Evolutionary conservation across 2,888 invertebrate species (phyloP).

Genomic region (Julus scanicus): DNA sequence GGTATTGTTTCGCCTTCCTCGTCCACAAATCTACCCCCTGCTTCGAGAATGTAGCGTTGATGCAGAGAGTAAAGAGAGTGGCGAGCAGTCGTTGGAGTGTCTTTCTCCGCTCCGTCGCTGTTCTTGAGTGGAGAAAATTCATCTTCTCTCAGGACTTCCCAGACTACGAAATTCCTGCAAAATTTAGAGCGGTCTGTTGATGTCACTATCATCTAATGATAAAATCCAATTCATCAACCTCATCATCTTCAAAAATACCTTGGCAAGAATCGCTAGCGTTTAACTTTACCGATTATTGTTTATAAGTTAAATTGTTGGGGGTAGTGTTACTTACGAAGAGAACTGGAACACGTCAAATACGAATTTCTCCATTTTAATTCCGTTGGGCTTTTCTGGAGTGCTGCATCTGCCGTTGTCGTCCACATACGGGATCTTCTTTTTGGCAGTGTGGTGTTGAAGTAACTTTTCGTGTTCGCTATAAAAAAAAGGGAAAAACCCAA

Average conservation of each 20-base stretch:
- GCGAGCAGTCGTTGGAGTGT: slow-evolving; percentile 89
- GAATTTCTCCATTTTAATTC: slow-evolving; percentile 99
- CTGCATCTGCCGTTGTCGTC: slow-evolving; percentile 77
- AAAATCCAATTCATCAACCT: no score
- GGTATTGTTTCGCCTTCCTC: slow-evolving; percentile 66
- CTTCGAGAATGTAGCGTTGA: slow-evolving; percentile 80
- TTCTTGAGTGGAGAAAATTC: slow-evolving; percentile 99
- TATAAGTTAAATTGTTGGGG: no score
- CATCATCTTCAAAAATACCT: no score
- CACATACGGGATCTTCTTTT: slow-evolving; percentile 94
- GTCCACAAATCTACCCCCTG: slow-evolving; percentile 78
- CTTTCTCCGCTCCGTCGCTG: slow-evolving; percentile 84
- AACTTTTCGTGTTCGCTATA: slow-evolving; percentile 75
- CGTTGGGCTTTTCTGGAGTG: slow-evolving; percentile 86
- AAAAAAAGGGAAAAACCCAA: slow-evolving; percentile 54
- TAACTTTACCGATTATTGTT: no score
- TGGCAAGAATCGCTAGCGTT: no score
- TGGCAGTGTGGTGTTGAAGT: slow-evolving; percentile 91
- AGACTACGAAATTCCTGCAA: slow-evolving; percentile 81
- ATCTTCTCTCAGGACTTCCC: slow-evolving; percentile 89
- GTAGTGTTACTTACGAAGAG: slow-evolving; percentile 72
- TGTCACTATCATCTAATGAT: no score
- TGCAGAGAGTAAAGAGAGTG: slow-evolving; percentile 82
- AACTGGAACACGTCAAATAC: slow-evolving; percentile 98
- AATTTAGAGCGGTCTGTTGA: not conserved